These are phyloP conservation scores for Leptestheria dahalacensis DNA, from an alignment of 1,140 invertebrate species.

Conservation along the genomic window DNA sequence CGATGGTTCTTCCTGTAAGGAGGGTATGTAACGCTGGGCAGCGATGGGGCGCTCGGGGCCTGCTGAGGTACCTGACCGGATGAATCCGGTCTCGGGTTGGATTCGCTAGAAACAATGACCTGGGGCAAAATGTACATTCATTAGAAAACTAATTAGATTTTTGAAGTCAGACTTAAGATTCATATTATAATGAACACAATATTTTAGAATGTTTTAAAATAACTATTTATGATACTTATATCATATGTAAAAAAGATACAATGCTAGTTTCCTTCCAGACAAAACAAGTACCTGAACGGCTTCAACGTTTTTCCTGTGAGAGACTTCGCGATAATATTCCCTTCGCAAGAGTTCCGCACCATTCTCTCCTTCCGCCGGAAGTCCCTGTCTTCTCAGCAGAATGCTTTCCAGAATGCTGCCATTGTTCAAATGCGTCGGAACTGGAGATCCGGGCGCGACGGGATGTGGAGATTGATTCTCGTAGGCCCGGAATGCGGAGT, in stretches of 20 bases:
- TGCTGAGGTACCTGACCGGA: constrained; percentile 24
- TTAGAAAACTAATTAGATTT: no score
- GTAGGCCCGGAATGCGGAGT: constrained; percentile 21
- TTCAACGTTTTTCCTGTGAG: constrained; percentile 32
- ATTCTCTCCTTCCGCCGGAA: constrained; percentile 14
- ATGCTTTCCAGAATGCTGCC: constrained; percentile 57
- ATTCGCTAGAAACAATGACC: constrained; percentile 21
- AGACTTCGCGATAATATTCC: constrained; percentile 25
- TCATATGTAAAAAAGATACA: no score
- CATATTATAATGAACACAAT: no score
- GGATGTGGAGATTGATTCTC: constrained; percentile 32
- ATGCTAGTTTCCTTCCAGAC: no score
- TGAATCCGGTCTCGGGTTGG: constrained; percentile 14
- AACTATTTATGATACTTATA: no score
- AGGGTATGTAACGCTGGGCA: neutral
- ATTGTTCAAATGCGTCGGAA: constrained; percentile 24
- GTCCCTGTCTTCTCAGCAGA: constrained; percentile 38
- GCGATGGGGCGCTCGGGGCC: constrained; percentile 27
- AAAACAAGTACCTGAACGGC: no score
- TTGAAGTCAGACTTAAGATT: no score
- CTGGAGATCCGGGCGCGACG: constrained; percentile 10
- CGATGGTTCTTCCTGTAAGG: constrained; percentile 6
- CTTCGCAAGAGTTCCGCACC: constrained; percentile 22
- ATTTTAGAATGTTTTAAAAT: no score
- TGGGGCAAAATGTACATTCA: no score